Evolutionary conservation across 2,797 vertebrate genomes (phyloP).

Genomic region (Salmo trutta): DNA sequence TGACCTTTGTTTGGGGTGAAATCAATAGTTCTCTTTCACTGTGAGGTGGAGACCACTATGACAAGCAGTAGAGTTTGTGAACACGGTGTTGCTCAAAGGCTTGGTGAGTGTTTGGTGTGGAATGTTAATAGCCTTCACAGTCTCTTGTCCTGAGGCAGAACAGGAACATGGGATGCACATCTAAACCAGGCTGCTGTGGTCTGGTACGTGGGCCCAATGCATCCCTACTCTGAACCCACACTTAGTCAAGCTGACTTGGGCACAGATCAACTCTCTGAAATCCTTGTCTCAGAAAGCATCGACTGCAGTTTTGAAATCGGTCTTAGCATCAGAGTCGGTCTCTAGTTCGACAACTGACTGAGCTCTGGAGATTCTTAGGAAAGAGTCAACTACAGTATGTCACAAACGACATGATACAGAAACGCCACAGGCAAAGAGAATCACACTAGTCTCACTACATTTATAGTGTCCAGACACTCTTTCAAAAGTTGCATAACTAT

Average conservation of each 20-base stretch:
- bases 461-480: not conserved
- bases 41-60: not conserved
- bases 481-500: not conserved
- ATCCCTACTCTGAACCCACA: not conserved
- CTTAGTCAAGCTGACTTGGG: not conserved
- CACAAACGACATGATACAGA: not conserved
- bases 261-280: not conserved
- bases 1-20: not conserved
- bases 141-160: not conserved
- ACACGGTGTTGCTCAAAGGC: not conserved
- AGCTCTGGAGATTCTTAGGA: not conserved
- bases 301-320: not conserved
- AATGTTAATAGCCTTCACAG: not conserved
- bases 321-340: not conserved
- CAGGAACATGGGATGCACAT: constrained; percentile 2
- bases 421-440: not conserved
- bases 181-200: not conserved
- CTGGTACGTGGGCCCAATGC: not conserved
- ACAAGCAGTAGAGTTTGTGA: not conserved
- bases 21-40: constrained; percentile 4
- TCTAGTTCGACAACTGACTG: not conserved
- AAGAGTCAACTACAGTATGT: not conserved
- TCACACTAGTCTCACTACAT: not conserved
- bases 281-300: not conserved
- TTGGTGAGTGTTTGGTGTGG: not conserved